Base-by-base conservation (phyloP, 2,888 invertebrate species). In the Anodontia alba region DNA sequence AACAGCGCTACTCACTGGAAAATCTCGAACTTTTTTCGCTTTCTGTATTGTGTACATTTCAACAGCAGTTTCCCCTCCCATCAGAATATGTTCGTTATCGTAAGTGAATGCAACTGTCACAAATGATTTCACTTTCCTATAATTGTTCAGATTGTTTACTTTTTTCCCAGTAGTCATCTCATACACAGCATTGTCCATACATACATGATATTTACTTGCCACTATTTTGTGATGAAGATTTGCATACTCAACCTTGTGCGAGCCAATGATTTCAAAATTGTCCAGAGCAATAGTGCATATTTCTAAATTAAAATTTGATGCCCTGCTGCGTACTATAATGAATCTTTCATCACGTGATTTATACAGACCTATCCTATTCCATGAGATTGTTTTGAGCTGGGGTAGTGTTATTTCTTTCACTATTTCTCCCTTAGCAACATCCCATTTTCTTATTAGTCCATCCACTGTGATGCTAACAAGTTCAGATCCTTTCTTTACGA, bases 161-260 rank as follows among this genome's bases (percentile, higher is more conserved):
- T 82, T 84, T 49, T 83, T 84, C 20, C 88, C 86, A 31, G 51
- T 78, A 20, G 67, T 69, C 0, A 89, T 49, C 1, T 81, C 75
- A 74, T 76, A 84, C 17, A 89, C 76, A 20, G 79, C 85, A 67
- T 85, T 85, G 66, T 89, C 89, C 66, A 86, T 80, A 42, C 87
- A 81, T 15, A 81, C 57, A 46, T 80, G 73, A 26, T 83, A 75
- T 31, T 62, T 73, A 12, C 81, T 72, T 7, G 84, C 75, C 17
- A 75, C 46, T 12, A 83, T 75, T 26, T 68, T 78, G 69, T 88
- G 88, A 31, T 80, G 69, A 12, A 76, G 57, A 12, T 80, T 76
- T 17, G 67, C 43, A 12, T 80, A 33, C 12, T 76, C 36, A 51
- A 75, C 49, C 74, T 82, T 80, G 38, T 84, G 78, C 20, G 74